Evolutionary conservation across 2,113 vertebrate genomes (phyloP).

Genomic region (Mandrillus leucophaeus): DNA sequence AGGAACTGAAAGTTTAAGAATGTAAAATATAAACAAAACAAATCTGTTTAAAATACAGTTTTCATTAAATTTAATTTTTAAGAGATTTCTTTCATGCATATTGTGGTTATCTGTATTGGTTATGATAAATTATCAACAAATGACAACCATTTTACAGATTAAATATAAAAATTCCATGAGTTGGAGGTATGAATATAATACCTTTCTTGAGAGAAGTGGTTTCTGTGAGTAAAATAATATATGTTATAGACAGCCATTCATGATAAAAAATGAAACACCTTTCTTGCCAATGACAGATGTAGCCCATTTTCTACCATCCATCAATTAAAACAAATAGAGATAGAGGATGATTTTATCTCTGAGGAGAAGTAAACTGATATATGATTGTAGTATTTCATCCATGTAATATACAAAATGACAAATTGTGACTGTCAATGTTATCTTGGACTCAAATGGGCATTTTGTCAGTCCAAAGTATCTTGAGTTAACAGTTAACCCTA

Average conservation of each 20-base stretch:
- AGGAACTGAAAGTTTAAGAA: constrained; percentile 71
- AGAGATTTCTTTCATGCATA: constrained; percentile 63
- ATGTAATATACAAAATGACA: constrained; percentile 63
- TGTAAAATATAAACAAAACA: constrained; percentile 37
- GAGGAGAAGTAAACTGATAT: constrained; percentile 63
- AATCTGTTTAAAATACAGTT: constrained; percentile 58
- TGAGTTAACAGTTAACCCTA: constrained; percentile 48
- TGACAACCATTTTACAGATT: constrained; percentile 25
- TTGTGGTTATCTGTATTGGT: constrained; percentile 45
- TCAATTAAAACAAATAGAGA: constrained; percentile 71
- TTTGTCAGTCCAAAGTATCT: constrained; percentile 61
- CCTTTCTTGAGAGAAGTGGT: constrained; percentile 41
- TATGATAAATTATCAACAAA: constrained; percentile 62
- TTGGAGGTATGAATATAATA: constrained; percentile 22
- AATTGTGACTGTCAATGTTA: constrained; percentile 70
- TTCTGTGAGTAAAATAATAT: constrained; percentile 32
- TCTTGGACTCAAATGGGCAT: constrained; percentile 55
- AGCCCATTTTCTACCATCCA: constrained; percentile 60
- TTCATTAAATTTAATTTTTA: constrained; percentile 60
- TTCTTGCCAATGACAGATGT: constrained; percentile 71
- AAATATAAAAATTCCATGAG: constrained; percentile 28
- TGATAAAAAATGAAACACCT: constrained; percentile 57
- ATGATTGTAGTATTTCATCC: constrained; percentile 65
- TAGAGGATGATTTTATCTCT: constrained; percentile 56
- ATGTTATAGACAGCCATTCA: constrained; percentile 46